These are phyloP conservation scores for Manis javanica DNA, from an alignment of 2,797 vertebrate genomes.

Conservation along the genomic window DNA sequence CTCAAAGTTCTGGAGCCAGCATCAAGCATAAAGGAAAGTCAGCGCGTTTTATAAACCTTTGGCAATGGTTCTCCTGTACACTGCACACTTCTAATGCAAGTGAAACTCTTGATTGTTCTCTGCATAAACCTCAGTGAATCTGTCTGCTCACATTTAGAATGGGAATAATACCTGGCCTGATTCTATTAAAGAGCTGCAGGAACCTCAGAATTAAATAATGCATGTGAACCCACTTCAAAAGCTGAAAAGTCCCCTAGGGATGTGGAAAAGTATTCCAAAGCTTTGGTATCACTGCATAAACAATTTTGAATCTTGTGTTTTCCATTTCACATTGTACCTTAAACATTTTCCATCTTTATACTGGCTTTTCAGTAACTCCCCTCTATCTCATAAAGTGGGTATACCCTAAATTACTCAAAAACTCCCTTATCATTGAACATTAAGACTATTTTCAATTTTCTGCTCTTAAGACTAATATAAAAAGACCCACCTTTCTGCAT, in stretches of 20 bases:
- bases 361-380: not conserved
- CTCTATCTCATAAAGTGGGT: not conserved
- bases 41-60: not conserved
- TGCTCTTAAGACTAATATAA: conserved; percentile 12
- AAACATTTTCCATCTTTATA: not conserved
- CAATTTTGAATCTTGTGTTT: not conserved
- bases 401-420: not conserved
- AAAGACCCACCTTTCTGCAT: not conserved
- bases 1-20: not conserved
- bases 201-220: conserved; percentile 38
- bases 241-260: not conserved
- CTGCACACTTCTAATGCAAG: not conserved
- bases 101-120: not conserved
- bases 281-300: not conserved
- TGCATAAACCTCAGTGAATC: not conserved
- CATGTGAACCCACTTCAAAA: not conserved
- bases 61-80: not conserved
- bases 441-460: conserved; percentile 17
- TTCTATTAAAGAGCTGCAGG: not conserved
- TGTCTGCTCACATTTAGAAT: conserved; percentile 38
- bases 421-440: not conserved
- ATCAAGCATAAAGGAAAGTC: not conserved
- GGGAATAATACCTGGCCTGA: not conserved
- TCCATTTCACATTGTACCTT: not conserved
- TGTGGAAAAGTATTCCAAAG: not conserved